Base-by-base conservation (phyloP, 2,888 invertebrate species). In the Dioctria linearis region DNA sequence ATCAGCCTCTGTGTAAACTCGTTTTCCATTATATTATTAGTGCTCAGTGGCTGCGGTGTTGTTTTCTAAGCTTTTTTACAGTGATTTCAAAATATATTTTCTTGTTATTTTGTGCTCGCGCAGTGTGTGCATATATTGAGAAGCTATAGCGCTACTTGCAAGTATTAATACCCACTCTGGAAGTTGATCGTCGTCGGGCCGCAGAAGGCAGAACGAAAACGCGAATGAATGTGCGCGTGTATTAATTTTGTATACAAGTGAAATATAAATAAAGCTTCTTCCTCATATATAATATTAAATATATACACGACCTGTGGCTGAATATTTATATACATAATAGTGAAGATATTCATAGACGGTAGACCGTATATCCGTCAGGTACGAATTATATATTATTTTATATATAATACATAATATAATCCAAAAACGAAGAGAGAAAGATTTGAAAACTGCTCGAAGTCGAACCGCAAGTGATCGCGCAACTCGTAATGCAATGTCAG, bases 11-110 rank as follows among this genome's bases (percentile, higher is more conserved):
- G 69, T 75, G 46, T 57, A 13, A 8, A 46, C 61, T 42, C 25
- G 75, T 75, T 42, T 59, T 59, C 59, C 59, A 59, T 59, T 59
- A 59, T 59, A 13, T 59, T 59, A 59, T 59, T 59, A 59, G 59
- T 25, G 59, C n/a, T 59, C 59, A 59, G 59, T 59, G 59, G 59
- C 25, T 59, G 25, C 25, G 25, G 75, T 75, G 61, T 75, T 75
- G 75, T 75, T 75, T 39, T 66, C 66, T 66, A 51, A 81, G 73
- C 79, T 79, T 75, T n/a, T 25, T 25, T 61, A 63, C 75, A 46
- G 79, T 79, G 79, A 79, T 79, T 75, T 79, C 75, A 79, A 81
- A 79, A 81, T 76, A 75, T 54, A 25, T 25, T 25, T 66, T 79
- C 65, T 54, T 46, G 66, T 78, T 76, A 42, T 54, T 59, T 25